phyloP scores from a whole-genome alignment of 1,140 invertebrate species.

The Ctenoplectra terminalis region DNA sequence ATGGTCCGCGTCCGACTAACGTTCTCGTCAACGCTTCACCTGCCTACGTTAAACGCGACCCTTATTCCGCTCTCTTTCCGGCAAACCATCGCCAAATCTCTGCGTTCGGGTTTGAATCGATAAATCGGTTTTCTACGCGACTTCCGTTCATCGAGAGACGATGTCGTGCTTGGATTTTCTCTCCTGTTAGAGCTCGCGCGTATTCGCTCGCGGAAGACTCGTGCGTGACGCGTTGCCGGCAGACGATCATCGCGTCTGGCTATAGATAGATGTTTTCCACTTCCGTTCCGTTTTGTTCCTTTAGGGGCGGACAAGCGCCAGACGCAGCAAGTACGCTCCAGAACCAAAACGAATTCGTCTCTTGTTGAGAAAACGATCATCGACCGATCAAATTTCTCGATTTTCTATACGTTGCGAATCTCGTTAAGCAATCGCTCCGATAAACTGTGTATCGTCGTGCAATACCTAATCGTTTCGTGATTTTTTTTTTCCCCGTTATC shows the following conservation, averaged over 20 bases:
- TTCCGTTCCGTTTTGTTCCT: conserved; percentile 73
- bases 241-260: conserved; percentile 56
- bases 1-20: conserved; percentile 19
- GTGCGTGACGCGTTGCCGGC: conserved; percentile 14
- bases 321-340: conserved; percentile 29
- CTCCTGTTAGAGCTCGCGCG: neutral
- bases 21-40: neutral
- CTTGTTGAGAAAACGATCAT: neutral
- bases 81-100: neutral
- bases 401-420: neutral
- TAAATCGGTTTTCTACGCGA: too few species aligned
- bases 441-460: neutral
- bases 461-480: neutral
- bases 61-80: neutral
- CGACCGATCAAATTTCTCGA: conserved; percentile 11
- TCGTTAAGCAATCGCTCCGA: neutral
- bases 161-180: neutral
- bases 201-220: conserved; percentile 15
- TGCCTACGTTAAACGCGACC: neutral
- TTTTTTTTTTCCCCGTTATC: neutral
- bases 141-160: neutral
- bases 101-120: neutral
- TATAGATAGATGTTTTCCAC: conserved; percentile 73
- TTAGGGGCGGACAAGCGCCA: conserved; percentile 55
- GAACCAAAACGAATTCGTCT: conserved; percentile 1